These are phyloP conservation scores for Arctocebus calabarensis DNA, from an alignment of 2,797 vertebrate genomes.

Conservation along the genomic window DNA sequence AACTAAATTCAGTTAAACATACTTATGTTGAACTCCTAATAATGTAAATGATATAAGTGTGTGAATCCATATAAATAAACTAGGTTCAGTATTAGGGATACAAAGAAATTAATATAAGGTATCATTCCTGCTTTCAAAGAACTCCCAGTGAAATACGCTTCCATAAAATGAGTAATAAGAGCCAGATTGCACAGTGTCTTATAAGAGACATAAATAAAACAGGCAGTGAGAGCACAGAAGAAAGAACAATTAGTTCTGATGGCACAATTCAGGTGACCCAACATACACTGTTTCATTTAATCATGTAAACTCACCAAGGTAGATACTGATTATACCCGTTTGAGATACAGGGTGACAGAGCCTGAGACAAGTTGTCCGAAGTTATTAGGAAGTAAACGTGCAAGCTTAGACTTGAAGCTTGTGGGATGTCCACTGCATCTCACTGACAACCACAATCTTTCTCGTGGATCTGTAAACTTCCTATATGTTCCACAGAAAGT, in stretches of 20 bases:
- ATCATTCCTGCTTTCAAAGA: conserved; percentile 29
- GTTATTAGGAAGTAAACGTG: neutral
- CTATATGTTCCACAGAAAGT: neutral
- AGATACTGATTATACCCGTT: neutral
- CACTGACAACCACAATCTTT: neutral
- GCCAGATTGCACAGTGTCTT: neutral
- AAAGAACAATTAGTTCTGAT: conserved; percentile 18
- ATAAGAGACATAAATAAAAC: conserved; percentile 33
- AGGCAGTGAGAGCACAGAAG: neutral
- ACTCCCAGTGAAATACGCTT: neutral
- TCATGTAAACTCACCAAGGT: neutral
- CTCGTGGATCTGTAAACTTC: neutral
- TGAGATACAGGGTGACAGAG: neutral
- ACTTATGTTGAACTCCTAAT: neutral
- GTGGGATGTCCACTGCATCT: neutral
- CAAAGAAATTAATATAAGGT: neutral
- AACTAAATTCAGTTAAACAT: conserved; percentile 12
- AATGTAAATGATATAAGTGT: neutral
- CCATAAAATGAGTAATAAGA: neutral
- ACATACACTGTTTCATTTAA: conserved; percentile 12
- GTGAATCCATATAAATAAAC: neutral
- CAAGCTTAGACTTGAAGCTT: neutral
- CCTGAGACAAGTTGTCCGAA: neutral
- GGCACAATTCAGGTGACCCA: neutral
- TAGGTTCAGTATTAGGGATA: neutral